Evolutionary conservation across 2,888 invertebrate genomes (phyloP).

Genomic region (Drosophila longiperda): DNA sequence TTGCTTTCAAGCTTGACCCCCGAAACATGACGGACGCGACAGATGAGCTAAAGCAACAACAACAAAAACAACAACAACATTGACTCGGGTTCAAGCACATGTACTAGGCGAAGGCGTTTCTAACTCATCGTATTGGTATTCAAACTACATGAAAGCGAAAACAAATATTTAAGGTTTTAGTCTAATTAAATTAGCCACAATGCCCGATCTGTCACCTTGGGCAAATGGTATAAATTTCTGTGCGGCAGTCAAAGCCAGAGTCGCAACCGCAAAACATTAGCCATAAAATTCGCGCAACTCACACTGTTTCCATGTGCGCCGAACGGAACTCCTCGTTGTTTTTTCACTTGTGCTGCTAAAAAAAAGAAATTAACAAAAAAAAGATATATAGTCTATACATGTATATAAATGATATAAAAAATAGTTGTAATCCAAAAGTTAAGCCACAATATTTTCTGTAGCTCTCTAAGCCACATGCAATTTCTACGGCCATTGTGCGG

Average conservation of each 20-base stretch:
- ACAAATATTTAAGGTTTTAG: constrained; percentile 82
- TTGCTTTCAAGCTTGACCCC: constrained; percentile 57
- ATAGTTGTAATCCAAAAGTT: constrained; percentile 49
- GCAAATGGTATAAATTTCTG: constrained; percentile 76
- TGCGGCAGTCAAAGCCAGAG: constrained; percentile 31
- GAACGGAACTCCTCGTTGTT: constrained; percentile 9
- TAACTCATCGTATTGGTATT: constrained; percentile 15
- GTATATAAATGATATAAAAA: constrained; percentile 8
- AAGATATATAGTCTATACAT: constrained; percentile 8
- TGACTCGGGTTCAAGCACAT: constrained; percentile 46
- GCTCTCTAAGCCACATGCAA: constrained; percentile 71
- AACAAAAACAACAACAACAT: neutral
- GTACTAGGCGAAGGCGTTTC: constrained; percentile 28
- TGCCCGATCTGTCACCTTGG: constrained; percentile 57
- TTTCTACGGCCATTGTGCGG: constrained; percentile 68
- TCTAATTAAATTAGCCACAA: constrained; percentile 80
- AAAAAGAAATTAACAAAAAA: constrained; percentile 2
- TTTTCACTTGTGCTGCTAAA: neutral
- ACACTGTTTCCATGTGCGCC: constrained; percentile 44
- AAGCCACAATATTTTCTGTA: constrained; percentile 50
- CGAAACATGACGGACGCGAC: constrained; percentile 35
- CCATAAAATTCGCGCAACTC: constrained; percentile 39
- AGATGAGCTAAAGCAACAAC: constrained; percentile 31
- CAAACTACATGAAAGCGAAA: constrained; percentile 31
- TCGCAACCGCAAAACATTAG: constrained; percentile 38